phyloP scores from a whole-genome alignment of 2,888 invertebrate genomes.

The Uloborus plumipes region DNA sequence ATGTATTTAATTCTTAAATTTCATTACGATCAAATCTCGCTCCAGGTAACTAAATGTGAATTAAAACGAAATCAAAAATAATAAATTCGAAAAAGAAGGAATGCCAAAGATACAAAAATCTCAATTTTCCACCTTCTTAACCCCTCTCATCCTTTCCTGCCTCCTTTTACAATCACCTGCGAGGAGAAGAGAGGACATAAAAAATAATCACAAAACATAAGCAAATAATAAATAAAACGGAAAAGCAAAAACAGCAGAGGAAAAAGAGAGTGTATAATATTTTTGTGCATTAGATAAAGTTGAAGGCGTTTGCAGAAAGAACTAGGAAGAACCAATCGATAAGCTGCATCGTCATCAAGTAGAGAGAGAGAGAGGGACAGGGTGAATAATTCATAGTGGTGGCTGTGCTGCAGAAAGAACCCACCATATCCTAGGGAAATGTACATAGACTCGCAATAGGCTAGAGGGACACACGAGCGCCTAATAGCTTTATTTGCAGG shows the following conservation, averaged over 20 bases:
- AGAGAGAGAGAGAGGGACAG: constrained; percentile 31
- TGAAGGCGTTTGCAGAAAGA: constrained; percentile 59
- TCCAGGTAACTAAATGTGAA: not conserved
- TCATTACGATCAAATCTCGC: not conserved
- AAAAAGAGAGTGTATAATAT: constrained; percentile 42
- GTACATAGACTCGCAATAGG: constrained; percentile 34
- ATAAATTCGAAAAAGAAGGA: not conserved
- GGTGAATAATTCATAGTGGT: constrained; percentile 60
- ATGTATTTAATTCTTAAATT: no score
- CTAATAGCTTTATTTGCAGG: constrained; percentile 55
- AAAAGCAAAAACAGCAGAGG: not conserved
- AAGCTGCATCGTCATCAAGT: constrained; percentile 45
- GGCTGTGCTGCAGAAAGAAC: constrained; percentile 41
- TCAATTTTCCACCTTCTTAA: constrained; percentile 28
- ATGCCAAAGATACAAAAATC: constrained; percentile 25
- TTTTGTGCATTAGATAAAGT: constrained; percentile 55
- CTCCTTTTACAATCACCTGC: no score
- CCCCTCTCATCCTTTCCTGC: not conserved
- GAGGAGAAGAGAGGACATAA: no score
- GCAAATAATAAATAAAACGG: no score
- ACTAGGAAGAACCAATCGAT: constrained; percentile 41
- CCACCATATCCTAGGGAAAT: constrained; percentile 39
- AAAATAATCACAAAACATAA: no score
- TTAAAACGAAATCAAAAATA: not conserved
- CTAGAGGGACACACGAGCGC: constrained; percentile 22